Percentiles rank a stretch among this genome's conserved stretches.
phyloP scores from a whole-genome alignment of 1,140 invertebrate genomes.

The Micrasema longulum region DNA sequence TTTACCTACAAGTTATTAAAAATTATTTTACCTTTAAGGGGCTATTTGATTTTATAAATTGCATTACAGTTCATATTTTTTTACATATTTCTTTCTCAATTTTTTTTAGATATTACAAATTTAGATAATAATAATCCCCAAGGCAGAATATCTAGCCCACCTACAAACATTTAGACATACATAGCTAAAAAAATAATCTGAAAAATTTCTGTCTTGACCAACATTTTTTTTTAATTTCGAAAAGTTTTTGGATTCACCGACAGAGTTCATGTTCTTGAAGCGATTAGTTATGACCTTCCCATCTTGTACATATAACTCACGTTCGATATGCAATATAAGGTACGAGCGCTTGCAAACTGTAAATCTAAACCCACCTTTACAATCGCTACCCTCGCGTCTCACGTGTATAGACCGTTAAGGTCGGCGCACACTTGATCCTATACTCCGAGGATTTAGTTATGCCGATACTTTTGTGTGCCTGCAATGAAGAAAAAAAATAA shows the following conservation, averaged over 20 bases:
- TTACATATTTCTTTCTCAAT: not conserved
- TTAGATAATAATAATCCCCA: no score
- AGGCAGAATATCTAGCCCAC: no score
- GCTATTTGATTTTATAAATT: no score
- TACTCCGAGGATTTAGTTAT: no score
- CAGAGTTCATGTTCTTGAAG: not conserved
- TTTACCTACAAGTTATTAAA: not conserved
- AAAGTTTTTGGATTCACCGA: not conserved
- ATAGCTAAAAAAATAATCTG: not conserved
- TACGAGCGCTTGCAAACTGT: slow-evolving; percentile 27
- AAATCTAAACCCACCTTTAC: slow-evolving; percentile 44
- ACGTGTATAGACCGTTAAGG: slow-evolving; percentile 25
- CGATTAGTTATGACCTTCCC: slow-evolving; percentile 40
- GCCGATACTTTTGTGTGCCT: no score
- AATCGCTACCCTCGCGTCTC: not conserved
- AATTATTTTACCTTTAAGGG: not conserved
- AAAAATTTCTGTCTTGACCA: not conserved
- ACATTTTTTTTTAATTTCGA: not conserved
- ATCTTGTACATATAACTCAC: slow-evolving; percentile 38
- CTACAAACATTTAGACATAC: no score
- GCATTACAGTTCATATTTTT: not conserved
- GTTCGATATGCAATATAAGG: slow-evolving; percentile 32
- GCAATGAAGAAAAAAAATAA: no score
- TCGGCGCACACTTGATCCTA: not conserved
- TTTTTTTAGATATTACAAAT: no score